Percentiles rank a stretch among this genome's conserved stretches.
These are phyloP conservation scores for Timema cristinae DNA, from an alignment of 2,888 invertebrate species.

Conservation along the genomic window DNA sequence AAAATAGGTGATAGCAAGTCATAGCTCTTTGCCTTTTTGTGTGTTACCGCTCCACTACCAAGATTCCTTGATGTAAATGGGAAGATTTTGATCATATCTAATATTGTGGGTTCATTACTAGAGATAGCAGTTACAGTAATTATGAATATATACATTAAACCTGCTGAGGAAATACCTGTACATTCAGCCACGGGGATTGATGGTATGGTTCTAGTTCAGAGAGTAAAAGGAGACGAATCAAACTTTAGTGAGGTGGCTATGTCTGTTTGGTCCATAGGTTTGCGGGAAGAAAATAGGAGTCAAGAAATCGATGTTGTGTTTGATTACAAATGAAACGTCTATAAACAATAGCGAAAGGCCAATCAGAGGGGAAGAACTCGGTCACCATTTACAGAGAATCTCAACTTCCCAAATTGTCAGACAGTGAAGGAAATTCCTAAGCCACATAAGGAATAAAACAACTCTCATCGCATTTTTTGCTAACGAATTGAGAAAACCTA, in stretches of 20 bases:
- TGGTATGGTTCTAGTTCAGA: slow-evolving; percentile 10
- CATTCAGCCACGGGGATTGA: not conserved
- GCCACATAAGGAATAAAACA: not conserved
- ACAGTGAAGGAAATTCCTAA: slow-evolving; percentile 6
- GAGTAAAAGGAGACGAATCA: not conserved
- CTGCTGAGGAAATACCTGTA: not conserved
- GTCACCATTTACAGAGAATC: not conserved
- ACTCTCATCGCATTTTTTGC: not conserved
- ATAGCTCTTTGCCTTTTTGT: too few relatives aligned
- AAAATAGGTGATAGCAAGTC: too few relatives aligned
- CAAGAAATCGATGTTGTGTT: not conserved
- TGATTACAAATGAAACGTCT: slow-evolving; percentile 10
- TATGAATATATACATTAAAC: too few relatives aligned
- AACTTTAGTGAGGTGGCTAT: not conserved
- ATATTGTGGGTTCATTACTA: too few relatives aligned
- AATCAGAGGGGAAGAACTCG: not conserved
- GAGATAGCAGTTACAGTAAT: too few relatives aligned
- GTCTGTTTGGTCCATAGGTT: not conserved
- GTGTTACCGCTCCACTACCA: too few relatives aligned
- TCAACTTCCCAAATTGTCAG: not conserved
- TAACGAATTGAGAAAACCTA: not conserved
- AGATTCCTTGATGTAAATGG: too few relatives aligned
- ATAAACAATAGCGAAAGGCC: slow-evolving; percentile 2
- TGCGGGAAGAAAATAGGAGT: not conserved
- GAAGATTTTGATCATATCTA: too few relatives aligned